Evolutionary conservation across 2,797 vertebrate genomes (phyloP).

Genomic region (Arvicola amphibius): DNA sequence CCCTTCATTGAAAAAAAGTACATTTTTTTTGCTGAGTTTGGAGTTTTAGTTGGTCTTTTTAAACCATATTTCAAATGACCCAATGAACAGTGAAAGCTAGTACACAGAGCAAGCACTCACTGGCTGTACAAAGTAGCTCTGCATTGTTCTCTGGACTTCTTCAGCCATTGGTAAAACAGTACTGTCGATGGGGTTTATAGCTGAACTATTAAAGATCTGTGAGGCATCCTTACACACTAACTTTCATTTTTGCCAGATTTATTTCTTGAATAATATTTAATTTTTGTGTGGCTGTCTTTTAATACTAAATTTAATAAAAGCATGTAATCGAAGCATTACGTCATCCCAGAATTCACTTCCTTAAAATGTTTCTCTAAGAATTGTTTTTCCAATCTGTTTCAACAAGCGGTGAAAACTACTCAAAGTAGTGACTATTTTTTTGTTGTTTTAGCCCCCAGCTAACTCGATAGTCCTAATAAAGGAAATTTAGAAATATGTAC

Average conservation of each 20-base stretch:
- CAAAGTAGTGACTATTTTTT: conserved; percentile 51
- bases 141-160: background rate
- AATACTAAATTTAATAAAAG: conserved; percentile 57
- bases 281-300: background rate
- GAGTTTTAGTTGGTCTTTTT: background rate
- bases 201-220: background rate
- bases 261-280: conserved; percentile 13
- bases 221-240: background rate
- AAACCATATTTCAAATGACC: background rate
- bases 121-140: background rate
- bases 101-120: background rate
- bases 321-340: background rate
- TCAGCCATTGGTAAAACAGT: background rate
- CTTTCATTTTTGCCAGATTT: conserved; percentile 35
- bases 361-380: background rate
- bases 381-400: background rate
- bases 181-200: background rate
- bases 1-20: background rate
- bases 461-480: conserved; percentile 52
- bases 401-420: conserved; percentile 37
- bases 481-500: background rate
- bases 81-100: background rate
- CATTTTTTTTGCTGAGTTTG: background rate
- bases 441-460: conserved; percentile 31
- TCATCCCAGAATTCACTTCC: background rate